Evolutionary conservation across 2,797 vertebrate genomes (phyloP).

Genomic region (Moxostoma hubbsi): DNA sequence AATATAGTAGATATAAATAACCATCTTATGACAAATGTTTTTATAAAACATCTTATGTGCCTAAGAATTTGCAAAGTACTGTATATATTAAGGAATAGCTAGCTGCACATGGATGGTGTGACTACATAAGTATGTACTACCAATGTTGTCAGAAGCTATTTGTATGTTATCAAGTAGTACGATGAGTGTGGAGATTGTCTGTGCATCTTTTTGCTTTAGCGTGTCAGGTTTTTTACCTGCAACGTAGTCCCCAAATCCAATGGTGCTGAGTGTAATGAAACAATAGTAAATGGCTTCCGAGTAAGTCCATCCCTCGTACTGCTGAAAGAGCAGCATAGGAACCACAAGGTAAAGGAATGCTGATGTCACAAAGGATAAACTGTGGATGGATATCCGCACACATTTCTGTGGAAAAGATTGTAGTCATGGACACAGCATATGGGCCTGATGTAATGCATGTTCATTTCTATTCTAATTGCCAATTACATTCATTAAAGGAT

Average conservation of each 20-base stretch:
- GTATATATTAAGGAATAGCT: no score
- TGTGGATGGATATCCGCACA: constrained; percentile 76
- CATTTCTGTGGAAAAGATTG: constrained; percentile 64
- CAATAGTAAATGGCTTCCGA: constrained; percentile 90
- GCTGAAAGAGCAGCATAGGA: constrained; percentile 84
- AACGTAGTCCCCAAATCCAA: constrained; percentile 93
- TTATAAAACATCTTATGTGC: no score
- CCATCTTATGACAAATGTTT: no score
- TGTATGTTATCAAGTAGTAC: no score
- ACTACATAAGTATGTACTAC: no score
- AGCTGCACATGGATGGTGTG: no score
- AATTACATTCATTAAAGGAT: neutral
- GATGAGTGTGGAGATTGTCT: no score
- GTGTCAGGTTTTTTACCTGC: constrained; percentile 77
- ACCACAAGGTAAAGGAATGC: constrained; percentile 82
- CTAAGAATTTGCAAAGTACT: no score
- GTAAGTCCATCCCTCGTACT: constrained; percentile 87
- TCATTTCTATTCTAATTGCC: neutral
- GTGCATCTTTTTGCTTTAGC: neutral
- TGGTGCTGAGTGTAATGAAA: constrained; percentile 93
- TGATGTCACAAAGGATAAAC: constrained; percentile 73
- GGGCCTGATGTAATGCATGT: neutral
- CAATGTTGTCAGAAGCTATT: no score
- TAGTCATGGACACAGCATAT: neutral
- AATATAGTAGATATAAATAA: no score